A percentile compares a stretch with the other conserved stretches of the same genome.
Evolutionary conservation across 35 echinoderm and acorn worm genomes (phyloP).

Genomic region (Ophioderma brevispina): DNA sequence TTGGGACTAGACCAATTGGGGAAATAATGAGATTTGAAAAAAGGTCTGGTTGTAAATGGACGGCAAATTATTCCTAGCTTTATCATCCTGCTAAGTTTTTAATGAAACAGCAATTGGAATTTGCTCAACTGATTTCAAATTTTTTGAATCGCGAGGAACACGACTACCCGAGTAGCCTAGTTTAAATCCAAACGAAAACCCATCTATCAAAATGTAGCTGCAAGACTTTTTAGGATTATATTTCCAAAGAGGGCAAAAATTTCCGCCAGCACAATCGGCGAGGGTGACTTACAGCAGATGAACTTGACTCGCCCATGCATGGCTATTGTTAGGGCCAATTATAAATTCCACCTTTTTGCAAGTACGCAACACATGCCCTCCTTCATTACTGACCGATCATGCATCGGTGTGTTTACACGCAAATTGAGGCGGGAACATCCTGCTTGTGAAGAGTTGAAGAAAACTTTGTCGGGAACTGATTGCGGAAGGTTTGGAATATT

Average conservation of each 20-base stretch:
- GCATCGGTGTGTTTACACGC: no score
- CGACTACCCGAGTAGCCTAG: not conserved
- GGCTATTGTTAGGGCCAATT: no score
- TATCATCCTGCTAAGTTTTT: not conserved
- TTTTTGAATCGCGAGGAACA: not conserved
- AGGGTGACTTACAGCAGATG: not conserved
- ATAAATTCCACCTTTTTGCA: no score
- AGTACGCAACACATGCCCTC: no score
- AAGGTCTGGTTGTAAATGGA: not conserved
- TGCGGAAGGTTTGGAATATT: no score
- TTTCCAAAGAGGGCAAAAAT: not conserved
- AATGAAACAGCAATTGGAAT: not conserved
- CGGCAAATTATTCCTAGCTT: not conserved
- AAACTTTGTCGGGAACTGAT: no score
- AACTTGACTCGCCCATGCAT: no score
- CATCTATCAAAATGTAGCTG: not conserved
- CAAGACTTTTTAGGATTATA: not conserved
- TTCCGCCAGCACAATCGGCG: not conserved
- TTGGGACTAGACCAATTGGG: not conserved
- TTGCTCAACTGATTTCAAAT: conserved; percentile 12
- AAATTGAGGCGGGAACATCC: no score
- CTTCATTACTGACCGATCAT: no score
- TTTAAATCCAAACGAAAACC: not conserved
- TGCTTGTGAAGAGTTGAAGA: no score
- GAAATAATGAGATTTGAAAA: not conserved